Evolutionary conservation across 2,888 invertebrate species (phyloP).

Genomic region (Leistus spinibarbis): DNA sequence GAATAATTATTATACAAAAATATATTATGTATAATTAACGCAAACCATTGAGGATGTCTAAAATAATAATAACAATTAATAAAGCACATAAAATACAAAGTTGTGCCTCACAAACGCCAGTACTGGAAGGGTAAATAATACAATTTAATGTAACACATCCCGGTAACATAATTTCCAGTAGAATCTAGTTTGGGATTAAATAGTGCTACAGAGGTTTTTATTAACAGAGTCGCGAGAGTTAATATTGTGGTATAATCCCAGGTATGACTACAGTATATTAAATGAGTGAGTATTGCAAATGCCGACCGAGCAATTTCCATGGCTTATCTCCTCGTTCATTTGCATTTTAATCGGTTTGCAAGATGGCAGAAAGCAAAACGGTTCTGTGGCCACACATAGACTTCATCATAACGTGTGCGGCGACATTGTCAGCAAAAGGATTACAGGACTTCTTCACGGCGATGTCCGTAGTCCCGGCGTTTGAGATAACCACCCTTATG

Average conservation of each 20-base stretch:
- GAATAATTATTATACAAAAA: too few relatives aligned
- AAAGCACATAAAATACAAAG: too few relatives aligned
- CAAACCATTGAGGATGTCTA: too few relatives aligned
- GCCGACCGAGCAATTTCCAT: constrained; percentile 24
- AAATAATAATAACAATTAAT: too few relatives aligned
- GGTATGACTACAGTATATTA: background rate
- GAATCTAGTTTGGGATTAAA: background rate
- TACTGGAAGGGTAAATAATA: background rate
- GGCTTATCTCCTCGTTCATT: constrained; percentile 31
- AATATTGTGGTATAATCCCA: background rate
- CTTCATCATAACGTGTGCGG: background rate
- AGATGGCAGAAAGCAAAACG: constrained; percentile 31
- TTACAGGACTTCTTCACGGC: background rate
- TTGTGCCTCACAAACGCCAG: too few relatives aligned
- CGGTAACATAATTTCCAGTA: background rate
- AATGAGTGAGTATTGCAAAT: background rate
- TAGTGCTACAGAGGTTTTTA: background rate
- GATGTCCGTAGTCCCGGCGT: background rate
- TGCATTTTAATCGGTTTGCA: constrained; percentile 36
- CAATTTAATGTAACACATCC: background rate
- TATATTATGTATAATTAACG: too few relatives aligned
- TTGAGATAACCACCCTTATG: background rate
- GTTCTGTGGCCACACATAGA: background rate
- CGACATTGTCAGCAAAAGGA: background rate
- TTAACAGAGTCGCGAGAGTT: background rate